Percentiles rank a stretch among this genome's conserved stretches.
Evolutionary conservation across 2,113 vertebrate genomes (phyloP).

Genomic region (Pangasianodon gigas): DNA sequence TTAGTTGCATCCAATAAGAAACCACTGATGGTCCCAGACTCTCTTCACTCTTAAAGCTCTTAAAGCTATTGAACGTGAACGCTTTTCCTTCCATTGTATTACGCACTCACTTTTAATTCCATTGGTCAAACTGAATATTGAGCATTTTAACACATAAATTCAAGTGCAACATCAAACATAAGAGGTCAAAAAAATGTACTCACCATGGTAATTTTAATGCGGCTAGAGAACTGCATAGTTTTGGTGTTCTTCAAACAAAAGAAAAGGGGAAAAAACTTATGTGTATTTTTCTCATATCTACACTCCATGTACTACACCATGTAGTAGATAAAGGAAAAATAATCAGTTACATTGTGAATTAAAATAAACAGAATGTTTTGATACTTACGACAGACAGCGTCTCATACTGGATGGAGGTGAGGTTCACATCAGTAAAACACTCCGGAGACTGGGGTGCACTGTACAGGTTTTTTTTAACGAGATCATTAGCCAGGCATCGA

Average conservation of each 20-base stretch:
- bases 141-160: neutral
- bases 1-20: neutral
- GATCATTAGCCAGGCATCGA: slow-evolving; percentile 64
- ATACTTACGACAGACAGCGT: slow-evolving; percentile 70
- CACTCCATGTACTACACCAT: neutral
- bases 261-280: neutral
- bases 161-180: neutral
- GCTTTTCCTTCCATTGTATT: neutral
- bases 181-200: slow-evolving; percentile 29
- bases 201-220: slow-evolving; percentile 60
- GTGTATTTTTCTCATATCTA: neutral
- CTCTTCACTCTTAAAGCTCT: neutral
- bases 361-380: neutral
- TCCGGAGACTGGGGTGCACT: slow-evolving; percentile 64
- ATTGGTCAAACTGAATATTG: neutral
- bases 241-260: slow-evolving; percentile 66
- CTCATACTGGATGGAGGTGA: slow-evolving; percentile 64
- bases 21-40: neutral
- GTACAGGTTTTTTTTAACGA: slow-evolving; percentile 42
- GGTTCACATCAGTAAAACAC: slow-evolving; percentile 53
- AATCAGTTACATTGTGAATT: neutral
- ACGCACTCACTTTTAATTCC: neutral
- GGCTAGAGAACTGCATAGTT: slow-evolving; percentile 58
- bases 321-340: neutral
- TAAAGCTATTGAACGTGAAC: neutral